phyloP scores from a whole-genome alignment of 2,888 invertebrate genomes.

The Cerastis leucographa region DNA sequence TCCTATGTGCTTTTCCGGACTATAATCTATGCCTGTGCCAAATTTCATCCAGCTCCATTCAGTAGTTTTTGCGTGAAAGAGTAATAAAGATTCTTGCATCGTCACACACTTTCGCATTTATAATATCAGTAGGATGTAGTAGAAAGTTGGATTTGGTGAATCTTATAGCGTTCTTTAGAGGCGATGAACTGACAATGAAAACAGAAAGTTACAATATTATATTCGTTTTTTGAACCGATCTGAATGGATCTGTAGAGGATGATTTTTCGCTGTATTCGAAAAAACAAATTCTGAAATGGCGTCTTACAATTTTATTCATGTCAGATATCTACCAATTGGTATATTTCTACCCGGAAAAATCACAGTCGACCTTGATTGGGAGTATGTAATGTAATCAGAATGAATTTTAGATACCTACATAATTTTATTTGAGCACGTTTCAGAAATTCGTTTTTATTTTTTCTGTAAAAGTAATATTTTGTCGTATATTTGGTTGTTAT shows the following conservation, averaged over 20 bases:
- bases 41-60: too few species aligned
- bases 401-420: not conserved
- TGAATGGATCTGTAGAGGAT: not conserved
- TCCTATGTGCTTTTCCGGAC: too few species aligned
- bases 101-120: too few species aligned
- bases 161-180: not conserved
- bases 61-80: too few species aligned
- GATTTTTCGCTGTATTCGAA: not conserved
- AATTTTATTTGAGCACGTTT: not conserved
- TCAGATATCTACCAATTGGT: not conserved
- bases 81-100: too few species aligned
- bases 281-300: constrained; percentile 8
- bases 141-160: too few species aligned
- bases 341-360: constrained; percentile 12
- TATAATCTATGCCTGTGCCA: too few species aligned
- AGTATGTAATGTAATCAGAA: not conserved
- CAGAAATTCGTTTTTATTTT: not conserved
- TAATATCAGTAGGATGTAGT: too few species aligned
- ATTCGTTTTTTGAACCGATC: not conserved
- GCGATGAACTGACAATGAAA: not conserved
- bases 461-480: not conserved
- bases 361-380: constrained; percentile 11
- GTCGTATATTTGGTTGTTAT: not conserved
- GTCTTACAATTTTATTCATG: not conserved
- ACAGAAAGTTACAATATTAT: not conserved